Evolutionary conservation across 2,888 invertebrate species (phyloP).

Genomic region (Stictocephala bisonia): DNA sequence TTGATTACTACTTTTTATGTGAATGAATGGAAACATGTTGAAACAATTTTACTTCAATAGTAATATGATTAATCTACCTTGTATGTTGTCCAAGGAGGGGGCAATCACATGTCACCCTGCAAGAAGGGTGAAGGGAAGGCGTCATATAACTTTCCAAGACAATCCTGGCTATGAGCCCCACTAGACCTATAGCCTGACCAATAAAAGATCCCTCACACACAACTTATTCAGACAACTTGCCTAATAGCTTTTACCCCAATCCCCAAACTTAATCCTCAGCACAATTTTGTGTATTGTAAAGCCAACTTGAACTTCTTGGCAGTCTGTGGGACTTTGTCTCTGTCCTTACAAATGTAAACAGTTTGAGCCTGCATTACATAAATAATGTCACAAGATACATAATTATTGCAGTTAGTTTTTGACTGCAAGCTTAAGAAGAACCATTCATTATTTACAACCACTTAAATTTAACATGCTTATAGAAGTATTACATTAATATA

Average conservation of each 20-base stretch:
- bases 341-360: too few species aligned
- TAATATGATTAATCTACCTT: background rate
- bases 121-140: slow-evolving; percentile 15
- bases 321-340: background rate
- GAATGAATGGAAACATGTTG: too few species aligned
- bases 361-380: too few species aligned
- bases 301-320: slow-evolving; percentile 27
- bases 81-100: background rate
- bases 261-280: too few species aligned
- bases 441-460: too few species aligned
- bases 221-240: slow-evolving; percentile 19
- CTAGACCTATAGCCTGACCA: slow-evolving; percentile 31
- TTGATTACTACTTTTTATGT: too few species aligned
- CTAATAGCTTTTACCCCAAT: slow-evolving; percentile 37
- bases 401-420: too few species aligned
- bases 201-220: slow-evolving; percentile 40
- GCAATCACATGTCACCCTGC: background rate
- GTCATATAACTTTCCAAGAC: slow-evolving; percentile 35
- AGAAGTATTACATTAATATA: too few species aligned
- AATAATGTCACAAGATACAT: too few species aligned
- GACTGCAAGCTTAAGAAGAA: too few species aligned
- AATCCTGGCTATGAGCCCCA: slow-evolving; percentile 32
- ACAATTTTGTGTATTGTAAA: too few species aligned
- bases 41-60: background rate
- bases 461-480: too few species aligned